Conservation (phyloP, 2,888 invertebrate genomes). For the Helleia helle region DNA sequence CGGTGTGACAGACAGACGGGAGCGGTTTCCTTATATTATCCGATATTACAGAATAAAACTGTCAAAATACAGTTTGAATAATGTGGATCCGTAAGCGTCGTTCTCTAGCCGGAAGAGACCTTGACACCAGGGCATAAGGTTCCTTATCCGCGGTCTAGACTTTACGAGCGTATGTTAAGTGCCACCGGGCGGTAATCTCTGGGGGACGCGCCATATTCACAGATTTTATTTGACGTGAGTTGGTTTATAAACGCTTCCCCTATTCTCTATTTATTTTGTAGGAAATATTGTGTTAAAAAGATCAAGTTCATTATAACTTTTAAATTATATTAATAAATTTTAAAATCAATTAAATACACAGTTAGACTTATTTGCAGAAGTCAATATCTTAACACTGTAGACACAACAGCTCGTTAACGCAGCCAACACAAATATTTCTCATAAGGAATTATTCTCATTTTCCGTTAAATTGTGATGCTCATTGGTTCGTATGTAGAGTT, state of each 20-base stretch:
- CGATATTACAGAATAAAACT: conserved; percentile 54
- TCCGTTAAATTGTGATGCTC: too few relatives aligned
- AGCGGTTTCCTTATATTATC: conserved; percentile 9
- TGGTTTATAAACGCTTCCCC: conserved; percentile 12
- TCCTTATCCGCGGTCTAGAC: conserved; percentile 1
- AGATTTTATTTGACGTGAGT: conserved; percentile 16
- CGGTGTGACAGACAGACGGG: conserved; percentile 4
- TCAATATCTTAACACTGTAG: too few relatives aligned
- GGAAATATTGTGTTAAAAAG: too few relatives aligned
- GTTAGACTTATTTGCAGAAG: too few relatives aligned
- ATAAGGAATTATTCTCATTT: too few relatives aligned
- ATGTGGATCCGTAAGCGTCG: conserved; percentile 30
- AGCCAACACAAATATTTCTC: too few relatives aligned
- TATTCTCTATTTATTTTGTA: too few relatives aligned
- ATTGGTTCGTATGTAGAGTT: too few relatives aligned
- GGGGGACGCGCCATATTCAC: conserved; percentile 15
- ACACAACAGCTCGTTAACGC: too few relatives aligned
- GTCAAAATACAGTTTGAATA: conserved; percentile 57
- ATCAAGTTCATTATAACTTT: too few relatives aligned
- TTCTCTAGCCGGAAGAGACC: conserved; percentile 9
- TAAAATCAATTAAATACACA: too few relatives aligned
- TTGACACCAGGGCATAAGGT: background rate
- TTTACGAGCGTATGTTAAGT: conserved; percentile 23
- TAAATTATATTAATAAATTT: too few relatives aligned
- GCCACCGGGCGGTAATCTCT: conserved; percentile 14